Conservation (phyloP, 2,888 invertebrate species). For the Unio delphinus region DNA sequence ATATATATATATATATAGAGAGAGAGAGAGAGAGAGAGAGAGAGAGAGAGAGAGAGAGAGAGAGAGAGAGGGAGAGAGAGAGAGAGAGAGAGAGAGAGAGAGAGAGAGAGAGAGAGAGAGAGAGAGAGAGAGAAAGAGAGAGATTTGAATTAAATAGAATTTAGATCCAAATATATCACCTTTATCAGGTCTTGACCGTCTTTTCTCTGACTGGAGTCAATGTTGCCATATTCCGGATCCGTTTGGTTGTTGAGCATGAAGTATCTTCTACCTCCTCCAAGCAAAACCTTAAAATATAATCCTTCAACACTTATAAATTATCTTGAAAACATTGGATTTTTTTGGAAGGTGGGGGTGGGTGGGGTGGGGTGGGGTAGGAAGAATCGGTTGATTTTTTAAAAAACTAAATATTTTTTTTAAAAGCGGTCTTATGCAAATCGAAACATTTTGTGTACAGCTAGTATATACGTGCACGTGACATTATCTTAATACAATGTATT, state of each 20-base stretch:
- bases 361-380: no score
- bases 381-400: no score
- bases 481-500: no score
- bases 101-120: constrained; percentile 3
- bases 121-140: background rate
- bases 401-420: no score
- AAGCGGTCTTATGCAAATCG: no score
- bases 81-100: constrained; percentile 2
- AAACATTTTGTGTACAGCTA: no score
- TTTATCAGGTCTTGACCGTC: constrained; percentile 84
- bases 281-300: constrained; percentile 36
- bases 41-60: constrained; percentile 1
- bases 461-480: no score
- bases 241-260: constrained; percentile 41
- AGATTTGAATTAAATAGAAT: no score
- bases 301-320: no score
- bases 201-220: constrained; percentile 31
- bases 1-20: no score
- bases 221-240: constrained; percentile 40
- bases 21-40: constrained; percentile 2
- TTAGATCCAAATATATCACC: constrained; percentile 17
- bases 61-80: constrained; percentile 1
- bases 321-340: no score
- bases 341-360: no score
- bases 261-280: constrained; percentile 54